Conservation (phyloP, 2,797 vertebrate genomes). For the Artibeus jamaicensis region DNA sequence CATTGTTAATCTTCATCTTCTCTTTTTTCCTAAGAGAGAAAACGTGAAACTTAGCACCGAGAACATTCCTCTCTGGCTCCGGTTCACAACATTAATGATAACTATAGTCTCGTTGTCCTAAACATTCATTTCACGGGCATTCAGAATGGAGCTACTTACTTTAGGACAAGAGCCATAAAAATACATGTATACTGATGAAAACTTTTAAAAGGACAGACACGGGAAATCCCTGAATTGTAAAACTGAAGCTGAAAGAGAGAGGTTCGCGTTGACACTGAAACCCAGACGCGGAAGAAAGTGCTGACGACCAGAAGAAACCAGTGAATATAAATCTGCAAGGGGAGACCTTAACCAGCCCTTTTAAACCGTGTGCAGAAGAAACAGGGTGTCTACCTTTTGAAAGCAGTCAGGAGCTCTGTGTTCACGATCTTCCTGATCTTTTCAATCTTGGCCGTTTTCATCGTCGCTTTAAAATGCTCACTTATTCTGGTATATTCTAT, state of each 20-base stretch:
- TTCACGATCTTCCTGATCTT: slow-evolving; percentile 90
- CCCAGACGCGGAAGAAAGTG: background rate
- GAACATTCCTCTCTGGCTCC: background rate
- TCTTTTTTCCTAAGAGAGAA: slow-evolving; percentile 86
- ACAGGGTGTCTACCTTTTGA: slow-evolving; percentile 86
- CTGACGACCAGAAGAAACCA: background rate
- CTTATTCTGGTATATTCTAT: slow-evolving; percentile 83
- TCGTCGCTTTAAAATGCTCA: slow-evolving; percentile 84
- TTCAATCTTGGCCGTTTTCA: slow-evolving; percentile 83
- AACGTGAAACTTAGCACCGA: background rate
- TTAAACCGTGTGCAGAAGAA: background rate
- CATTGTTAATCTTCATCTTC: slow-evolving; percentile 85
- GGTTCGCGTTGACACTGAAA: background rate
- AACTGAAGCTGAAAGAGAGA: background rate
- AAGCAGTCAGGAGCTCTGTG: slow-evolving; percentile 88
- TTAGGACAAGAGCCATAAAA: background rate
- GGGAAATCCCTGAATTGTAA: background rate
- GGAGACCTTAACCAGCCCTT: background rate
- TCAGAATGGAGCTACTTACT: background rate
- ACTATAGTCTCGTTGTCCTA: background rate
- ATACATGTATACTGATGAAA: background rate
- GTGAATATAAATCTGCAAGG: background rate
- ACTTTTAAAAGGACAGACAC: background rate
- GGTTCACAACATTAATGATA: background rate
- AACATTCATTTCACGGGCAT: background rate